phyloP scores from a whole-genome alignment of 2,888 invertebrate species.

The Rugalucina vietnamica region DNA sequence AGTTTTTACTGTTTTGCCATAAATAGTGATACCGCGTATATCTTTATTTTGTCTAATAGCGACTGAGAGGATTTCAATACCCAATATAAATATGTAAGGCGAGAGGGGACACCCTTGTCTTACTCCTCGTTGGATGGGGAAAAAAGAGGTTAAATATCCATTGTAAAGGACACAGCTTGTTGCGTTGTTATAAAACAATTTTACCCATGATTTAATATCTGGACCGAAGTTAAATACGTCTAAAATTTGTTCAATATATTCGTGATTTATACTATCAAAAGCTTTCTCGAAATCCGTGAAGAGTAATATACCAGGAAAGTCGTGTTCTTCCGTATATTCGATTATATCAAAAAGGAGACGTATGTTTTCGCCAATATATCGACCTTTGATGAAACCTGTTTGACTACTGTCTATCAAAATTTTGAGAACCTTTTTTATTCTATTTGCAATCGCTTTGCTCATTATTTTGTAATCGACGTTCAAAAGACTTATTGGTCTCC shows the following conservation, averaged over 20 bases:
- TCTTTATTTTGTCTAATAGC: neutral
- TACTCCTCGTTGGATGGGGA: neutral
- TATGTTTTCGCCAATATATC: neutral
- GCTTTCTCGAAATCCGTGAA: slow-evolving; percentile 6
- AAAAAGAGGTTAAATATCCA: neutral
- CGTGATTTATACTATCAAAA: neutral
- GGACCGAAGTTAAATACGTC: neutral
- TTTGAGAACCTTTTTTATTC: slow-evolving; percentile 4
- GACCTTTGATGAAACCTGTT: slow-evolving; percentile 15
- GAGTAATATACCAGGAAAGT: neutral
- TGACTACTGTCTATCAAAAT: neutral
- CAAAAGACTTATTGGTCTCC: slow-evolving; percentile 8
- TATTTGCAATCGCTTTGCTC: slow-evolving; percentile 9
- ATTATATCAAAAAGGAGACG: neutral
- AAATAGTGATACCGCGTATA: neutral
- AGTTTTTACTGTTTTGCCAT: neutral
- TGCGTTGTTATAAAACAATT: neutral
- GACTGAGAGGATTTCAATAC: neutral
- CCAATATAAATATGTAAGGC: neutral
- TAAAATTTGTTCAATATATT: neutral
- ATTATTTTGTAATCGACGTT: slow-evolving; percentile 13
- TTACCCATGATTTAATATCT: neutral
- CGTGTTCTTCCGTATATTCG: neutral
- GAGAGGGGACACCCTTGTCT: neutral
- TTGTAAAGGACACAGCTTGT: neutral